A percentile compares a stretch with the other conserved stretches of the same genome.
These are phyloP conservation scores for Girardinichthys multiradiatus DNA, from an alignment of 2,113 vertebrate species.

Conservation along the genomic window DNA sequence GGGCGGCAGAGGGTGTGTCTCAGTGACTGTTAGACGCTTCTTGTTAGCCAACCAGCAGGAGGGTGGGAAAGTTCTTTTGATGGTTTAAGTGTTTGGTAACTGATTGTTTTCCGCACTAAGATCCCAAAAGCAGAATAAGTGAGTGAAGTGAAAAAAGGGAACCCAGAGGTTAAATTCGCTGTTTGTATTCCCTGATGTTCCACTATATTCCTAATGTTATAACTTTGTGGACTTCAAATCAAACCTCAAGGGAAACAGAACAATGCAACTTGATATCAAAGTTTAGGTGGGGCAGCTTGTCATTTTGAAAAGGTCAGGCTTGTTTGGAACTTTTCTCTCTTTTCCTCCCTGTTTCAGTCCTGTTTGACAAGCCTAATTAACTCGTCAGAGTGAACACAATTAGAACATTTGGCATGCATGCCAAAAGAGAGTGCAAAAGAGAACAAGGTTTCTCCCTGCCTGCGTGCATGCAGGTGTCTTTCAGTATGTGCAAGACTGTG, in stretches of 20 bases:
- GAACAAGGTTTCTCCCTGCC: constrained; percentile 7
- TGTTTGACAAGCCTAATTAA: constrained; percentile 35
- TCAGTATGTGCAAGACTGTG: constrained; percentile 21
- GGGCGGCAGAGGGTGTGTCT: constrained; percentile 34
- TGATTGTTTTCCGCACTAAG: constrained; percentile 26
- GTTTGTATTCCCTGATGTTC: constrained; percentile 6
- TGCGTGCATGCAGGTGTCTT: constrained; percentile 6
- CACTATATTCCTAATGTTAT: constrained; percentile 11
- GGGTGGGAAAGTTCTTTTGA: constrained; percentile 15
- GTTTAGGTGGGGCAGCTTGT: constrained; percentile 30
- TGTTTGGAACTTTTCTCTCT: constrained; percentile 41
- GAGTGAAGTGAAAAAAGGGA: neutral
- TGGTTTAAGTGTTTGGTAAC: constrained; percentile 38
- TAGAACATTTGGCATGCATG: neutral
- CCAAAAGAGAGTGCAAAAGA: constrained; percentile 17
- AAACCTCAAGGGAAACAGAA: constrained; percentile 6
- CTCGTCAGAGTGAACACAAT: constrained; percentile 32
- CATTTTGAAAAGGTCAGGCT: constrained; percentile 60
- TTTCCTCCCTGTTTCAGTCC: constrained; percentile 15
- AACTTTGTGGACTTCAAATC: constrained; percentile 31
- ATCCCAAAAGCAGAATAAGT: constrained; percentile 7
- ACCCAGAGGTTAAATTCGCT: neutral
- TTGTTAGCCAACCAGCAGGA: constrained; percentile 39
- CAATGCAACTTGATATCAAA: constrained; percentile 13
- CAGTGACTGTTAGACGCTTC: constrained; percentile 40